Evolutionary conservation across 2,113 vertebrate species (phyloP).

Genomic region (Brachypodius melanocephalos): DNA sequence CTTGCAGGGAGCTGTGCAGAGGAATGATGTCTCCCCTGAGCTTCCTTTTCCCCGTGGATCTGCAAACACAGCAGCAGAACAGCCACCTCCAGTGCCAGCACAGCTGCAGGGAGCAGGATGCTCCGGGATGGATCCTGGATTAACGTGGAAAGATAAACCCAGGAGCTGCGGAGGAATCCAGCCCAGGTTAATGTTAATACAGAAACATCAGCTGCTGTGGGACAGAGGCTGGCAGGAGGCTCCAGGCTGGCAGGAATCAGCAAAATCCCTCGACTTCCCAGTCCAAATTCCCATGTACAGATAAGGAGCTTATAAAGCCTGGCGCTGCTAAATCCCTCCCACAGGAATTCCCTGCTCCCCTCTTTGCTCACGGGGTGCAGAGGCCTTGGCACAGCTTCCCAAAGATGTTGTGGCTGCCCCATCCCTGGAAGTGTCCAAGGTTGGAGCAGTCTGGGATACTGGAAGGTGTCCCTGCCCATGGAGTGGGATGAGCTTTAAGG

Average conservation of each 20-base stretch:
- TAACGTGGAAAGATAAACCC: neutral
- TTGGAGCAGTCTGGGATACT: rapidly evolving
- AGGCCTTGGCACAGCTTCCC: neutral
- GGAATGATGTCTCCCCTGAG: neutral
- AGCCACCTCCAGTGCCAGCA: rapidly evolving
- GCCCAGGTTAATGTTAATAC: neutral
- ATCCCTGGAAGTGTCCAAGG: neutral
- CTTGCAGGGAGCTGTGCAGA: neutral
- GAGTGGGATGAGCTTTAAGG: neutral
- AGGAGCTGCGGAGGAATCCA: neutral
- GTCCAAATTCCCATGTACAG: neutral
- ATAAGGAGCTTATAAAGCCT: neutral
- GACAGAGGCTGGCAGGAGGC: neutral
- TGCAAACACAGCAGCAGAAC: neutral
- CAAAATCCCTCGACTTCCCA: neutral
- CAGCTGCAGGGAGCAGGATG: neutral
- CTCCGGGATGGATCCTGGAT: rapidly evolving
- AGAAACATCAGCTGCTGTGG: neutral
- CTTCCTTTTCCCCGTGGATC: neutral
- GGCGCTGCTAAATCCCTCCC: neutral
- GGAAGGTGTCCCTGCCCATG: neutral
- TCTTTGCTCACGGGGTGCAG: neutral
- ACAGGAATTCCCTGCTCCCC: neutral
- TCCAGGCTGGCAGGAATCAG: neutral
- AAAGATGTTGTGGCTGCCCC: neutral